A percentile compares a stretch with the other conserved stretches of the same genome.
Evolutionary conservation across 2,797 vertebrate genomes (phyloP).

Genomic region (Halcyon smyrnensis): DNA sequence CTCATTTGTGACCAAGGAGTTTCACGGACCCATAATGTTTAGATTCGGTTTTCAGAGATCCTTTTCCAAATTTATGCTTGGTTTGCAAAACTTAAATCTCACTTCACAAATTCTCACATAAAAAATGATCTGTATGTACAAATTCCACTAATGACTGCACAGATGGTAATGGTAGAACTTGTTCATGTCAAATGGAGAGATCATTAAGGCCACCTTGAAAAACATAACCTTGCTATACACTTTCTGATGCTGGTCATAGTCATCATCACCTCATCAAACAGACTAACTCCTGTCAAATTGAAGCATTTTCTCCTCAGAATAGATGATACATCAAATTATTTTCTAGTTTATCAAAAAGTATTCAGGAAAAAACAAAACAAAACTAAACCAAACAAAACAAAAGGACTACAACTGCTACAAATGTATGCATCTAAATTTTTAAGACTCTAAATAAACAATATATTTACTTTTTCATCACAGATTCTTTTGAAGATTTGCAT

Average conservation of each 20-base stretch:
- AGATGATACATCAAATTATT: background rate
- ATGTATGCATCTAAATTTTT: background rate
- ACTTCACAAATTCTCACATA: background rate
- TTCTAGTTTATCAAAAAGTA: background rate
- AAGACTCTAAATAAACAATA: background rate
- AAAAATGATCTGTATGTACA: background rate
- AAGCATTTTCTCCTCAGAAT: background rate
- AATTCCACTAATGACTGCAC: background rate
- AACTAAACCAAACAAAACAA: background rate
- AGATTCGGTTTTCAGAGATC: background rate
- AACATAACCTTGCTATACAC: accelerated
- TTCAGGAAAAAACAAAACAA: background rate
- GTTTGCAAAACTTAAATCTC: background rate
- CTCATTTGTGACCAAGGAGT: background rate
- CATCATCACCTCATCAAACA: background rate
- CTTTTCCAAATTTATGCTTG: background rate
- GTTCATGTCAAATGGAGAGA: background rate
- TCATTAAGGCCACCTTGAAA: background rate
- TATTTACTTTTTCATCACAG: conserved; percentile 47
- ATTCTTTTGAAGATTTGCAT: conserved; percentile 38
- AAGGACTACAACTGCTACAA: background rate
- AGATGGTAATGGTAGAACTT: background rate
- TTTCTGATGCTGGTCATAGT: background rate
- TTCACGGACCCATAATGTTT: background rate
- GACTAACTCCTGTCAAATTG: background rate